phyloP scores from a whole-genome alignment of 1,140 invertebrate genomes.

The Bombus waltoni region DNA sequence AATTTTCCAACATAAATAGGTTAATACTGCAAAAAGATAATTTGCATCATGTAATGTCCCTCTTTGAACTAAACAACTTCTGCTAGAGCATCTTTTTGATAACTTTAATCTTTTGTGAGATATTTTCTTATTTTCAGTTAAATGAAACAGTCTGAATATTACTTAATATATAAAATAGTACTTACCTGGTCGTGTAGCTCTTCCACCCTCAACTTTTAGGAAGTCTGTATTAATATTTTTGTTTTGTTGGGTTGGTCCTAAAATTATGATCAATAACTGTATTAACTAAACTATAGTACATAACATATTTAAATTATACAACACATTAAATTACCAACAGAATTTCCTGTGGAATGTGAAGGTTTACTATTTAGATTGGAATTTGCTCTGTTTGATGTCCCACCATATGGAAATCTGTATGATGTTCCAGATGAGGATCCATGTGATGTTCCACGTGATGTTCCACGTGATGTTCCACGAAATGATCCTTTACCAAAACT shows the following conservation, averaged over 20 bases:
- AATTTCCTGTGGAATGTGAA: neutral
- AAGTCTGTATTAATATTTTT: constrained; percentile 56
- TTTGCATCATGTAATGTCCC: no score
- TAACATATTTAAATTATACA: neutral
- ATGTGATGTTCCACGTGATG: neutral
- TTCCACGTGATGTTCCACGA: neutral
- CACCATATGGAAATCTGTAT: neutral
- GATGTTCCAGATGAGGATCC: neutral
- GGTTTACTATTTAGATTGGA: neutral
- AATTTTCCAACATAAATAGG: no score
- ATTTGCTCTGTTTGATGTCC: neutral
- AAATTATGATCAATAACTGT: constrained; percentile 11
- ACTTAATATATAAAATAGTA: constrained; percentile 2
- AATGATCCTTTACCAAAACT: neutral
- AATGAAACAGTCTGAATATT: no score
- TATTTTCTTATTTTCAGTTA: no score
- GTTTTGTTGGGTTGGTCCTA: constrained; percentile 30
- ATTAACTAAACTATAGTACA: neutral
- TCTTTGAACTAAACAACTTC: no score
- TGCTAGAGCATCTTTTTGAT: no score
- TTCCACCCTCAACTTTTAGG: constrained; percentile 56
- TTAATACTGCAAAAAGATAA: no score
- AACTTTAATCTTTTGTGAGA: no score
- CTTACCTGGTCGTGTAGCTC: constrained; percentile 57
- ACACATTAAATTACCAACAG: neutral